phyloP scores from a whole-genome alignment of 2,888 invertebrate genomes.

The Chrysolina americana region DNA sequence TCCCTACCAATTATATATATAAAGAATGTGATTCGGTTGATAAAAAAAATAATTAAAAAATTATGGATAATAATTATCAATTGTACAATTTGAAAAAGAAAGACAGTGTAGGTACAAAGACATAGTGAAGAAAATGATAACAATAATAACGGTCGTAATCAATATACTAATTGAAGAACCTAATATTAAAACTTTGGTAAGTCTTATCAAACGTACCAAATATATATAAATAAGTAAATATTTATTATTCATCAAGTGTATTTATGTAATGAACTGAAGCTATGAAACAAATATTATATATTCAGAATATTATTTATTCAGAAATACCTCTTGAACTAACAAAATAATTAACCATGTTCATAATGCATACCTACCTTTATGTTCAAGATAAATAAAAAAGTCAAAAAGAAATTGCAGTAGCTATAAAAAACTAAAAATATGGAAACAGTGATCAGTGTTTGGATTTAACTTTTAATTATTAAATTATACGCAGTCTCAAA shows the following conservation, averaged over 20 bases:
- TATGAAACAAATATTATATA: not conserved
- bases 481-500: too few relatives aligned
- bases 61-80: not conserved
- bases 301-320: not conserved
- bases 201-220: too few relatives aligned
- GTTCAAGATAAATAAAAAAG: not conserved
- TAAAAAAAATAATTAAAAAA: not conserved
- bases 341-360: not conserved
- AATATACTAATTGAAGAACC: not conserved
- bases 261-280: not conserved
- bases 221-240: too few relatives aligned
- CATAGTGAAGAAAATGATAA: not conserved
- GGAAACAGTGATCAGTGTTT: not conserved
- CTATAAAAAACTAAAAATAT: slow-evolving; percentile 1
- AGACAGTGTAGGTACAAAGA: too few relatives aligned
- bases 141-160: not conserved
- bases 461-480: too few relatives aligned
- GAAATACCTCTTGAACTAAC: not conserved
- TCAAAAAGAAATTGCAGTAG: not conserved
- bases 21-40: not conserved
- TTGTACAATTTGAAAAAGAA: not conserved
- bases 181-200: too few relatives aligned
- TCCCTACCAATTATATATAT: slow-evolving; percentile 8
- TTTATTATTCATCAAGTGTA: too few relatives aligned
- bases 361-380: slow-evolving; percentile 5